Base-by-base conservation (phyloP, 2,888 invertebrate species). In the Nymphalis polychloros region DNA sequence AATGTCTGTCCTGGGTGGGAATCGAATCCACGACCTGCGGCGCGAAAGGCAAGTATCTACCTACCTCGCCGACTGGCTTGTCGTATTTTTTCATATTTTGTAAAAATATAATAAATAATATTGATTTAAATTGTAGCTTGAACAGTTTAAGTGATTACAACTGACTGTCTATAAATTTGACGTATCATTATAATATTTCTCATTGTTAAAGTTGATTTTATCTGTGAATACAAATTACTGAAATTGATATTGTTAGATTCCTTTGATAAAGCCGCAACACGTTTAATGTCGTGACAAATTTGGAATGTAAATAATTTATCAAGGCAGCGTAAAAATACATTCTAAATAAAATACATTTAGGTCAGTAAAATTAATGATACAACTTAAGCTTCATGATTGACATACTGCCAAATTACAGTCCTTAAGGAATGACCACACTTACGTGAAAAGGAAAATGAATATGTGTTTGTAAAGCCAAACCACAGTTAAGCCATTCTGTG, bases 141-240 rank as follows among this genome's bases (percentile, higher is more conserved):
- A 55, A 55, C 27, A 55, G 17, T 8, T 8, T 31, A 17, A 55
- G 0, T 8, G 7, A 55, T 41, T 13, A 49, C 49, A 8, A 57
- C 16, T 35, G 23, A 23, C 23, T 41, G 10, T 57, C 23, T 16
- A 27, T 53, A 23, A 19, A 50, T 20, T 23, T 57, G 57, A 19
- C 57, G 8, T 35, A 57, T 57, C 3, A 57, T 57, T 57, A 57
- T 57, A 57, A 57, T 57, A 57, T 41, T 35, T 57, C n/a, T 57
- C 57, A 41, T 41, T 23, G 35, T 57, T 57, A 41, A 13, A 57
- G 35, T 57, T 13, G 41, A 57, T 57, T 41, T 57, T 57, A 55
- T 55, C 53, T 55, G 16, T 55, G 53, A 55, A 31, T 55, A 57
- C 57, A 57, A 57, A 57, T 57, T 57, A 57, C 41, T 57, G n/a